Evolutionary conservation across 2,797 vertebrate genomes (phyloP), one percentile per base, ranked within the genome.

Genomic region (Notolepis coatsorum): DNA sequence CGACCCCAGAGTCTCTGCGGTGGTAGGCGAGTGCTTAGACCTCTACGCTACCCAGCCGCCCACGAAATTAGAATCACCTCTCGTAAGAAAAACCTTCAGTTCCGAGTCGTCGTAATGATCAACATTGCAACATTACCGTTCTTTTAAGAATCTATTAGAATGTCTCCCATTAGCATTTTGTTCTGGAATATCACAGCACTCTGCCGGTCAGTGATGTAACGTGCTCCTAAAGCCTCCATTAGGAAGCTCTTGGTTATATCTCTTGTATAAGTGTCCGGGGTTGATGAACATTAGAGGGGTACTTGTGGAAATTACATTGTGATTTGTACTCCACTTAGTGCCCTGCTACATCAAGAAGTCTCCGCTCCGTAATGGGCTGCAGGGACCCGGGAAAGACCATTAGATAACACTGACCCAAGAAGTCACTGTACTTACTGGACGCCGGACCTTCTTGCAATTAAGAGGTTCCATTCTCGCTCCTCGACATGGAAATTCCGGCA

Each of bases 321-420:
- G 66, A 83, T 85, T 77, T 85, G 72, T 53, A 38, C 73, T 77
- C 48, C 38, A 73, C 76, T 82, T 75, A 71, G 64, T 69, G 68
- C 71, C 39, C 35, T 60, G 57, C 42, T 45, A 68, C 56, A 73
- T 71, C 53, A 73, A 77, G 69, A 79, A 64, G 35, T 47, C 52
- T 50, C 25, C 52, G 56, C 43, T 50, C 42, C 63, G 15, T 75
- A 75, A 77, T 46, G 63, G 53, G 39, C 61, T 51, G 53, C 42
- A 46, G 61, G 59, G 56, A 62, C 45, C n/a, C 38, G 20, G n/a
- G 27, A 75, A 47, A 74, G 30, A 27, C 48, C 71, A 73, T 81
- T 79, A 77, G 25, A 66, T 38, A 23, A 61, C 75, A 75, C 50
- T 39, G 58, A 71, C 62, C 39, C 21, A 59, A 75, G 60, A 72